These are phyloP conservation scores for Gallinago nigripennis DNA, from an alignment of 2,797 vertebrate genomes.

Conservation along the genomic window DNA sequence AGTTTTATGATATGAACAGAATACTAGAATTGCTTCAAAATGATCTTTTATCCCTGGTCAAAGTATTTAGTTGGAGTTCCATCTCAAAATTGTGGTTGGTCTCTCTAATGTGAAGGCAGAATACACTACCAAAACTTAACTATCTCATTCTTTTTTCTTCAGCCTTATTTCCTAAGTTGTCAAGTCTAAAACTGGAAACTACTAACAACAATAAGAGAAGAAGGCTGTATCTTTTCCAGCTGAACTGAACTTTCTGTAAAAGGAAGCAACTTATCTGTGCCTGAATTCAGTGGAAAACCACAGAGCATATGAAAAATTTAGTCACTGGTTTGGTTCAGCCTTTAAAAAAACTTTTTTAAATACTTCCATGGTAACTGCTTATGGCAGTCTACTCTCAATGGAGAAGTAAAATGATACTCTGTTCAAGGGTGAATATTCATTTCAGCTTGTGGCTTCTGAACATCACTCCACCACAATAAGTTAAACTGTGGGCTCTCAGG, in stretches of 20 bases:
- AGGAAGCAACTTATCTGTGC: neutral
- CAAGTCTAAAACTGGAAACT: neutral
- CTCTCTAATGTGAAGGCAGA: neutral
- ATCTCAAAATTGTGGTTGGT: neutral
- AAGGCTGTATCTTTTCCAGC: neutral
- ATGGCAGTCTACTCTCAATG: neutral
- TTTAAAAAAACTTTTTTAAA: neutral
- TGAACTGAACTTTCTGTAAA: neutral
- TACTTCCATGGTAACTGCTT: neutral
- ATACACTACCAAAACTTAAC: neutral
- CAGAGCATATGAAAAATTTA: neutral
- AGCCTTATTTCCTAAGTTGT: neutral
- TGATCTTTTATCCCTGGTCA: neutral
- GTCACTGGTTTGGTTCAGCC: neutral
- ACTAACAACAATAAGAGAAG: neutral
- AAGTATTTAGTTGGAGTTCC: neutral
- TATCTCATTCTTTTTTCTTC: neutral
- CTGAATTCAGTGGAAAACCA: neutral
- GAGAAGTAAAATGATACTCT: neutral
- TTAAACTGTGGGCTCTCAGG: neutral
- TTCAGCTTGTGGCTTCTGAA: neutral
- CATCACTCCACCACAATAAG: neutral
- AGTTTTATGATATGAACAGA: neutral
- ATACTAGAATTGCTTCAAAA: neutral
- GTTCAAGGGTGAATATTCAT: neutral